Evolutionary conservation across 2,888 invertebrate species (phyloP).

Genomic region (Gandaritis pyraliata): DNA sequence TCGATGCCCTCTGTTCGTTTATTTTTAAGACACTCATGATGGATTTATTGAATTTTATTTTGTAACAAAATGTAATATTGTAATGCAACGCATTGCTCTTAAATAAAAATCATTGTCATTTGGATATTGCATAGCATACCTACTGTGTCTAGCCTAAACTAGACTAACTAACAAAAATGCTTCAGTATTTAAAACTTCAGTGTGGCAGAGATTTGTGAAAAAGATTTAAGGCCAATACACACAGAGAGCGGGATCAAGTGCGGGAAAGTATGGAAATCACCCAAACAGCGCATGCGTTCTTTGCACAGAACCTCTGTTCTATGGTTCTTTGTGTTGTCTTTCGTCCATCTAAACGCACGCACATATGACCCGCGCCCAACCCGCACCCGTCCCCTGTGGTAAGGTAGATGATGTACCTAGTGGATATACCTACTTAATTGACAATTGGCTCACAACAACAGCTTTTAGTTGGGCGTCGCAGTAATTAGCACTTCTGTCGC

Average conservation of each 20-base stretch:
- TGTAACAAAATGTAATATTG: conserved; percentile 38
- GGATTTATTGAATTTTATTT: conserved; percentile 46
- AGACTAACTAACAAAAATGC: too few species aligned
- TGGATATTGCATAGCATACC: not conserved
- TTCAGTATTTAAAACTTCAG: too few species aligned
- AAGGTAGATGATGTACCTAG: not conserved
- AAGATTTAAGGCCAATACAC: too few species aligned
- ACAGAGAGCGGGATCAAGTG: too few species aligned
- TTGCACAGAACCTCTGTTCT: too few species aligned
- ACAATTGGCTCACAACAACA: conserved; percentile 55
- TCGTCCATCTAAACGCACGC: too few species aligned
- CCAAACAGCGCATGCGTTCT: too few species aligned
- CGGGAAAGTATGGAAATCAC: too few species aligned
- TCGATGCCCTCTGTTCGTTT: conserved; percentile 43
- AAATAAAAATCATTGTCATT: not conserved
- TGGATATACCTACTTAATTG: conserved; percentile 17
- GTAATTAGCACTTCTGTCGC: conserved; percentile 74
- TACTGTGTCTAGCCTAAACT: not conserved
- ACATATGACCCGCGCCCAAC: too few species aligned
- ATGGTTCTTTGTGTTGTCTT: too few species aligned
- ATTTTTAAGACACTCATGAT: conserved; percentile 53
- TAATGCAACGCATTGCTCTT: conserved; percentile 13
- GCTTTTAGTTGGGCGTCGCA: conserved; percentile 56
- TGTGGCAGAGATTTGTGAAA: too few species aligned
- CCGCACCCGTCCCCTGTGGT: too few species aligned